Conservation (phyloP, 1,140 invertebrate species). For the Conus betulinus region DNA sequence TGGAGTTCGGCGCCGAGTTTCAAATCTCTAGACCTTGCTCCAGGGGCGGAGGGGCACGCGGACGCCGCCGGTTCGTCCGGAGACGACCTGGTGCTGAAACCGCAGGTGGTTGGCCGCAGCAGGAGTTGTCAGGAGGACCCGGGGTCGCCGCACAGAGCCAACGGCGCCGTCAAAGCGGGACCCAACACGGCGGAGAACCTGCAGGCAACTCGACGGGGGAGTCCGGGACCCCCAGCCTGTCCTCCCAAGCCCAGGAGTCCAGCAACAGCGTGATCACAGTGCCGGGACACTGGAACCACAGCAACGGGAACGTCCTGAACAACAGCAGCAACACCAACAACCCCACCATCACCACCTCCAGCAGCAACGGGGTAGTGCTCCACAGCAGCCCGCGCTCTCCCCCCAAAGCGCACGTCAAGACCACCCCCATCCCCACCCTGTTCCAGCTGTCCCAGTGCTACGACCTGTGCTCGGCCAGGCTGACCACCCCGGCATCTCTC, state of each 20-base stretch:
- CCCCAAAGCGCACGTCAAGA: neutral
- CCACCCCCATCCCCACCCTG: slow-evolving; percentile 11
- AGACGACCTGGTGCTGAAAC: slow-evolving; percentile 12
- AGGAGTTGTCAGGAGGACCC: neutral
- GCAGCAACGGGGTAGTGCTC: neutral
- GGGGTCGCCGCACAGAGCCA: neutral
- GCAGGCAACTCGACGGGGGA: neutral
- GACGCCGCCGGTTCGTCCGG: neutral
- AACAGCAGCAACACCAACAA: neutral
- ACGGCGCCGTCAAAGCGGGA: too few relatives aligned
- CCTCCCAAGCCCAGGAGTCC: neutral
- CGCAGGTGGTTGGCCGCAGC: neutral
- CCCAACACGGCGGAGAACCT: neutral
- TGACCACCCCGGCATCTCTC: neutral
- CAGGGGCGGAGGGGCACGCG: neutral
- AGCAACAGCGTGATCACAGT: slow-evolving; percentile 21
- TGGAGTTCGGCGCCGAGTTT: slow-evolving; percentile 24
- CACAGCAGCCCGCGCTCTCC: neutral
- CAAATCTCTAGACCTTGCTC: slow-evolving; percentile 17
- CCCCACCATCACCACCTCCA: neutral
- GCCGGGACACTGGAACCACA: slow-evolving; percentile 34
- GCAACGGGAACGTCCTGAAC: neutral
- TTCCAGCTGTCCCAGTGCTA: slow-evolving; percentile 42
- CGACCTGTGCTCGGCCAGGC: slow-evolving; percentile 28
- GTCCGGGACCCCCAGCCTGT: neutral